Conservation (phyloP, 2,888 invertebrate species). For the Odontothrips loti region DNA sequence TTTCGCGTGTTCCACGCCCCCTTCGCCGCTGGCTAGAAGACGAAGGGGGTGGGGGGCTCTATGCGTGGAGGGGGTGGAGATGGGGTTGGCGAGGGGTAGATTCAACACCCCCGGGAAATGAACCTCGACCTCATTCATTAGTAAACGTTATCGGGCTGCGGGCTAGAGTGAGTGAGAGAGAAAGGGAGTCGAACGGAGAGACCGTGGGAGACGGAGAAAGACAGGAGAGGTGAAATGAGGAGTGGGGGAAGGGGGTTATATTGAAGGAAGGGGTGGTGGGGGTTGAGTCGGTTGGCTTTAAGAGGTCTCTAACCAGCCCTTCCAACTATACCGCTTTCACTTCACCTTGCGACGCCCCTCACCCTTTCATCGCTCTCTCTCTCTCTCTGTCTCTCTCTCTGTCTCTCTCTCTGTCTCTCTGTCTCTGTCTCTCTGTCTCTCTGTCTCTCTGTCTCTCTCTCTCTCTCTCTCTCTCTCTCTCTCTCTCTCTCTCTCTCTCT, state of each 20-base stretch:
- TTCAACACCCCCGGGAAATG: constrained; percentile 24
- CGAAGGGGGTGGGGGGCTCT: background rate
- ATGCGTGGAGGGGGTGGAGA: background rate
- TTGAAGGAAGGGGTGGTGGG: background rate
- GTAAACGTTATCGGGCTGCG: constrained; percentile 19
- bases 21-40: background rate
- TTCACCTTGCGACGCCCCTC: background rate
- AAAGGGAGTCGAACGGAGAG: background rate
- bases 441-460: too few relatives aligned
- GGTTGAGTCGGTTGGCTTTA: too few relatives aligned
- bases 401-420: background rate
- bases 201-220: background rate
- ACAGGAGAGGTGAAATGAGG: background rate
- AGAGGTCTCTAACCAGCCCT: too few relatives aligned
- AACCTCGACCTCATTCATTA: constrained; percentile 22
- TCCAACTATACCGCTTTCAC: too few relatives aligned
- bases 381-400: background rate
- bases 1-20: constrained; percentile 1
- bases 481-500: too few relatives aligned
- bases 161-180: background rate
- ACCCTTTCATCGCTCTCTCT: background rate
- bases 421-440: background rate
- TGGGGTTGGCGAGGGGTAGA: background rate
- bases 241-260: background rate
- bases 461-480: too few relatives aligned